A percentile compares a stretch with the other conserved stretches of the same genome.
Conservation (phyloP, 2,888 invertebrate species). For the Eilema caniola region DNA sequence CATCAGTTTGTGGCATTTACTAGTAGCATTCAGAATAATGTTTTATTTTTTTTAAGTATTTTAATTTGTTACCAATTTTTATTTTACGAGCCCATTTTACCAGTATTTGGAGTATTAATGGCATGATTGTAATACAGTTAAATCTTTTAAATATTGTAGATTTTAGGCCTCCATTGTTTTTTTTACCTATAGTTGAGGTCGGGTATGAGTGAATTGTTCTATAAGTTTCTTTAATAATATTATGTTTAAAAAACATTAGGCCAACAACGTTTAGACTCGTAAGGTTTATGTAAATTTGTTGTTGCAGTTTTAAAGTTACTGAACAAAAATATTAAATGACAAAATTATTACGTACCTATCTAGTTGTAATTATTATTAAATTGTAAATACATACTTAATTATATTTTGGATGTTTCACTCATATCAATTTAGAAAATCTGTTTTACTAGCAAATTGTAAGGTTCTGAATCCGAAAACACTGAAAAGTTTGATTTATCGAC, state of each 20-base stretch:
- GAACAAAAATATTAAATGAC: constrained; percentile 59
- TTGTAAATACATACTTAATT: constrained; percentile 80
- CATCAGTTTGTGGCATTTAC: constrained; percentile 26
- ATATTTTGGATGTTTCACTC: constrained; percentile 85
- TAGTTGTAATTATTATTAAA: constrained; percentile 73
- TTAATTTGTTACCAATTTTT: constrained; percentile 28
- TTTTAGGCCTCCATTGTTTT: constrained; percentile 44
- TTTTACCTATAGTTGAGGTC: constrained; percentile 46
- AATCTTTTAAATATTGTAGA: constrained; percentile 48
- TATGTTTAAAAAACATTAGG: constrained; percentile 58
- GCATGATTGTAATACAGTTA: constrained; percentile 48
- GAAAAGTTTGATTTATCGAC: constrained; percentile 80
- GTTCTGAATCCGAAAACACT: constrained; percentile 76
- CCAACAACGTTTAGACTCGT: constrained; percentile 68
- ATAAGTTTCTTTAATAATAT: constrained; percentile 38
- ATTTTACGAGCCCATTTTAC: constrained; percentile 27
- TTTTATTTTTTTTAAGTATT: neutral
- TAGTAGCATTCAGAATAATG: constrained; percentile 21
- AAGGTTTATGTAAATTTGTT: constrained; percentile 68
- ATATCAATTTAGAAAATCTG: constrained; percentile 84
- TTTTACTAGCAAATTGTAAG: constrained; percentile 82
- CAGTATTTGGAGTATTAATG: constrained; percentile 33
- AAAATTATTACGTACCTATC: constrained; percentile 68
- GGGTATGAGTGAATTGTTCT: constrained; percentile 58
- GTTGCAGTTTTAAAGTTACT: constrained; percentile 58